phyloP scores from a whole-genome alignment of 2,888 invertebrate genomes.

The Teinopalpus imperialis region DNA sequence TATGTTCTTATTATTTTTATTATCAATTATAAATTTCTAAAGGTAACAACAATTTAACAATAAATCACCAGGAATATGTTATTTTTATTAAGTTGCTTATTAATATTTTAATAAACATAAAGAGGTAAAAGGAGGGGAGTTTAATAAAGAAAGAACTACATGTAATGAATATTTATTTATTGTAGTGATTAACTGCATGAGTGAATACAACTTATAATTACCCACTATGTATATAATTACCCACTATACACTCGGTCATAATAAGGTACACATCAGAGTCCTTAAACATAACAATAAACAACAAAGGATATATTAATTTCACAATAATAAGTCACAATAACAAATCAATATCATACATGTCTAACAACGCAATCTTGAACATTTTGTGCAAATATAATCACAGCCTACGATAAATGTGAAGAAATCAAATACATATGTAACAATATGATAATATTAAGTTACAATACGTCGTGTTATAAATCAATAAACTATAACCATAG shows the following conservation, averaged over 20 bases:
- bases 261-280: conserved; percentile 10
- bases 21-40: too few relatives aligned
- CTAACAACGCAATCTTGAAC: conserved; percentile 31
- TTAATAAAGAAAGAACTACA: conserved; percentile 53
- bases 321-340: too few relatives aligned
- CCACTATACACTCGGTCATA: conserved; percentile 41
- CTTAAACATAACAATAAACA: conserved; percentile 16
- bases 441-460: conserved; percentile 3
- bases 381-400: conserved; percentile 26
- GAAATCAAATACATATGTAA: conserved; percentile 6
- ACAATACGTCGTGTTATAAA: not conserved
- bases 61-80: too few relatives aligned
- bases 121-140: conserved; percentile 34
- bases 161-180: conserved; percentile 72
- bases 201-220: conserved; percentile 48
- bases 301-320: not conserved
- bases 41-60: too few relatives aligned
- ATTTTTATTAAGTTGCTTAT: too few relatives aligned
- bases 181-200: conserved; percentile 63
- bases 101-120: too few relatives aligned
- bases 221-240: conserved; percentile 35
- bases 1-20: too few relatives aligned
- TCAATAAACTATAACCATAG: too few relatives aligned
- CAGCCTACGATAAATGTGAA: conserved; percentile 3
- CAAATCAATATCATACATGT: conserved; percentile 3